These are phyloP conservation scores for Podarcis siculus DNA, from an alignment of 2,797 vertebrate genomes.

Conservation along the genomic window DNA sequence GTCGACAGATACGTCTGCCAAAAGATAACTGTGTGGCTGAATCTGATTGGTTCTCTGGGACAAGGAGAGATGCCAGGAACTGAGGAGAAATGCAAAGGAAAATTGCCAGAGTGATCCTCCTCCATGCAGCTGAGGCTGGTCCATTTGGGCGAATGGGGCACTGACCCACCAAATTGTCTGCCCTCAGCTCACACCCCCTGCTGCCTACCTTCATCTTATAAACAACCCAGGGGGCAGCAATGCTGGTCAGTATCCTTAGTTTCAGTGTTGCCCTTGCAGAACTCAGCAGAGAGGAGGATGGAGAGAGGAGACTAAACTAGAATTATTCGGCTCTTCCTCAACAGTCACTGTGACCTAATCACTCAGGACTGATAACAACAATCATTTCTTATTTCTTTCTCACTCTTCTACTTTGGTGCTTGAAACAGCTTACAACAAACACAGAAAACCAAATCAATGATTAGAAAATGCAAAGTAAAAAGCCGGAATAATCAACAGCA, in stretches of 20 bases:
- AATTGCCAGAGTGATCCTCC: neutral
- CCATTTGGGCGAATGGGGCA: too few relatives aligned
- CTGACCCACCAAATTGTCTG: too few relatives aligned
- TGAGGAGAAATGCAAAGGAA: neutral
- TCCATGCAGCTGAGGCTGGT: neutral
- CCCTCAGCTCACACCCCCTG: too few relatives aligned
- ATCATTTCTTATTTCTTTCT: neutral
- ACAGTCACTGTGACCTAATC: neutral
- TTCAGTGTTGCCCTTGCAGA: too few relatives aligned
- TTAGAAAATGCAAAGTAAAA: neutral
- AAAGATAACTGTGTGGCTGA: neutral
- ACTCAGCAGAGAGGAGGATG: too few relatives aligned
- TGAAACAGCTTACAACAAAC: neutral
- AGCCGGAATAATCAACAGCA: neutral
- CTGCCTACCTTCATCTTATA: too few relatives aligned
- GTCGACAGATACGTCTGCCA: neutral
- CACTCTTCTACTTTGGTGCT: neutral
- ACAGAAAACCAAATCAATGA: neutral
- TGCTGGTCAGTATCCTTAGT: too few relatives aligned
- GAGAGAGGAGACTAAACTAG: too few relatives aligned
- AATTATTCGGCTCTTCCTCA: too few relatives aligned
- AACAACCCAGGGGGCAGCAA: too few relatives aligned
- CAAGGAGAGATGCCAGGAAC: neutral
- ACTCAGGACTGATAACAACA: neutral
- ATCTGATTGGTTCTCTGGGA: neutral